Conservation (phyloP, 1,140 invertebrate genomes). For the Caenorhabditis briggsae region DNA sequence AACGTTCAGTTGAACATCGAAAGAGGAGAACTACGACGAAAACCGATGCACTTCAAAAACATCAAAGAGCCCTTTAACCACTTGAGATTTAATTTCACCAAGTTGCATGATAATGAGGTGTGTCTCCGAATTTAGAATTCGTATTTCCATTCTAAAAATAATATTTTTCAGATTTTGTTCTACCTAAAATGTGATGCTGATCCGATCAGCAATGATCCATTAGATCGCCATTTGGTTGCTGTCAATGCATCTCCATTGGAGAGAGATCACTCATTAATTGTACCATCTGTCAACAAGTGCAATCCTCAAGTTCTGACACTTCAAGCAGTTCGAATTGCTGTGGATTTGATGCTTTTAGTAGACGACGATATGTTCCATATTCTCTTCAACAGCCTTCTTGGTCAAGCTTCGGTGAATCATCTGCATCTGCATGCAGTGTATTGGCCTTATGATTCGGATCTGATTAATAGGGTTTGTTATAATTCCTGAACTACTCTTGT, state of each 20-base stretch:
- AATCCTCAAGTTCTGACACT: conserved; percentile 73
- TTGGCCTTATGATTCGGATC: conserved; percentile 76
- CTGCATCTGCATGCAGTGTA: conserved; percentile 76
- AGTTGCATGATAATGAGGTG: conserved; percentile 64
- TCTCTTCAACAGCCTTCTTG: conserved; percentile 74
- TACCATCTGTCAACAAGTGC: conserved; percentile 74
- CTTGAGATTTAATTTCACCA: conserved; percentile 75
- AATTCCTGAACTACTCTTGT: not conserved
- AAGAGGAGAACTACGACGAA: conserved; percentile 72
- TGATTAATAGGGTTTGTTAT: conserved; percentile 69
- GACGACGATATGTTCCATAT: conserved; percentile 73
- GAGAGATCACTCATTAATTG: conserved; percentile 71
- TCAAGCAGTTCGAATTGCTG: conserved; percentile 70
- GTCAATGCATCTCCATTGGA: conserved; percentile 77
- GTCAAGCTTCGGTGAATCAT: conserved; percentile 77
- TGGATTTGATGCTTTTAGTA: conserved; percentile 74
- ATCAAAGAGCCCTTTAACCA: conserved; percentile 74
- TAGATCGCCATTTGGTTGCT: conserved; percentile 70
- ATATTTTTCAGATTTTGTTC: conserved; percentile 68
- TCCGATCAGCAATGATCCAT: conserved; percentile 68
- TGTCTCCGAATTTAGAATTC: not conserved
- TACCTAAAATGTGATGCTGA: conserved; percentile 70
- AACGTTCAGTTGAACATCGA: conserved; percentile 74
- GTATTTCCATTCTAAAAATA: not conserved
- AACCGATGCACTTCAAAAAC: conserved; percentile 73